Evolutionary conservation across 2,888 invertebrate species (phyloP), one percentile per base, ranked within the genome.

Genomic region (Aphidius colemani): DNA sequence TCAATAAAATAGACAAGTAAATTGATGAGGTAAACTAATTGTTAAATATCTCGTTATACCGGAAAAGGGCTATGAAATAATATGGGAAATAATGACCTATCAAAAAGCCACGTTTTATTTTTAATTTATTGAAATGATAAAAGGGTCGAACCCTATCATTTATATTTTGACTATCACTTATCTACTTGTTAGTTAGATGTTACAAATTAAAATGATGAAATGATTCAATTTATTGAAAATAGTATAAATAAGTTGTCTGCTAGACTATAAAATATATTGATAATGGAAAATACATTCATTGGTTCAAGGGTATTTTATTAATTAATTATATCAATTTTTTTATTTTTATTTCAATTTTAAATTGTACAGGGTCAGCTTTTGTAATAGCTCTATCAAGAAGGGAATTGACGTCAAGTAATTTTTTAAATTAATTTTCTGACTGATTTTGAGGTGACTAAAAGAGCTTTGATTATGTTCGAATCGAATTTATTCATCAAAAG

Each of bases 191-290:
- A 30, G 30, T 30, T 30, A 30, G 30, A 30, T 30, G 5, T 30
- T 30, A 30, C 30, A 30, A 67, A 63, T 63, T 63, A 63, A 59
- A 60, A 59, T 30, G 50, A 53, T 30, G 59, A 49, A 64, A 62
- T 63, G 60, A 70, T 70, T 67, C 57, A 67, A 69, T 70, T 69
- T 69, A 30, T 30, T 30, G n/a, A 30, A 30, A 18, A 18, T 18
- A 18, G 13, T 30, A 30, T 5, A 30, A 30, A 30, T 30, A 30
- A 30, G 30, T 30, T 30, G 30, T 30, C 30, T 5, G 5, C 5
- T 5, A 2, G 30, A 30, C 30, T 30, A 30, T 30, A 30, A 30
- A 30, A 30, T 30, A 5, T 30, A 30, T 30, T 30, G 30, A 30
- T 30, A 57, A 10, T 57, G 45, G 56, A 8, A 39, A 9, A 11